Conservation (phyloP, 1,140 invertebrate genomes). For the Drosophila obscura region DNA sequence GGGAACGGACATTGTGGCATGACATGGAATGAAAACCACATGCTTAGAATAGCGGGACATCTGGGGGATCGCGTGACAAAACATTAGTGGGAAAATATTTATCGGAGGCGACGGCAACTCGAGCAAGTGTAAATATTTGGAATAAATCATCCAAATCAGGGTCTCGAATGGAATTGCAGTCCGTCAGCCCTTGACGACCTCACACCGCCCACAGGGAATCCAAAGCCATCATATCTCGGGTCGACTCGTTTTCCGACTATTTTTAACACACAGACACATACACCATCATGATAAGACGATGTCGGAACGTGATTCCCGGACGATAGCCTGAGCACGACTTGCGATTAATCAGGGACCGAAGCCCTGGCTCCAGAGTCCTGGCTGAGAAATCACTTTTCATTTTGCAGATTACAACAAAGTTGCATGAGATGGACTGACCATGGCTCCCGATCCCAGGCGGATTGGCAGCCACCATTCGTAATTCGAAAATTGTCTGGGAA, state of each 20-base stretch:
- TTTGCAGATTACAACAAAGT: slow-evolving; percentile 37
- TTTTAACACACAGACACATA: slow-evolving; percentile 51
- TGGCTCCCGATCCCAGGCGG: background rate
- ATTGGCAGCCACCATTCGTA: background rate
- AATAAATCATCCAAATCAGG: slow-evolving; percentile 46
- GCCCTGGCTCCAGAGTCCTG: slow-evolving; percentile 54
- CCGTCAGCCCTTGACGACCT: slow-evolving; percentile 40
- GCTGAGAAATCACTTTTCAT: slow-evolving; percentile 75
- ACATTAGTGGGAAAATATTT: slow-evolving; percentile 34
- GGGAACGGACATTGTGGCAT: slow-evolving; percentile 31
- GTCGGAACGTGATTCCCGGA: slow-evolving; percentile 66
- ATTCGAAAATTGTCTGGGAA: slow-evolving; percentile 21
- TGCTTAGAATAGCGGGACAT: slow-evolving; percentile 43
- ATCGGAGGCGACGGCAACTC: slow-evolving; percentile 1
- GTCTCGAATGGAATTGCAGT: slow-evolving; percentile 41
- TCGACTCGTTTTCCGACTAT: slow-evolving; percentile 39
- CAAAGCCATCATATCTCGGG: slow-evolving; percentile 11
- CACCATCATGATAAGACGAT: slow-evolving; percentile 30
- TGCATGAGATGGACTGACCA: slow-evolving; percentile 3
- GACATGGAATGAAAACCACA: slow-evolving; percentile 62
- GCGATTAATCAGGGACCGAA: slow-evolving; percentile 73
- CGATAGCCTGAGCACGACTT: slow-evolving; percentile 77
- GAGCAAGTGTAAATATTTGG: slow-evolving; percentile 52
- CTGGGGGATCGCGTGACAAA: slow-evolving; percentile 47
- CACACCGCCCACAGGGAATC: slow-evolving; percentile 36